Percentiles rank a stretch among this genome's conserved stretches.
These are phyloP conservation scores for Dolichoris vasculosae DNA, from an alignment of 1,140 invertebrate species.

Conservation along the genomic window DNA sequence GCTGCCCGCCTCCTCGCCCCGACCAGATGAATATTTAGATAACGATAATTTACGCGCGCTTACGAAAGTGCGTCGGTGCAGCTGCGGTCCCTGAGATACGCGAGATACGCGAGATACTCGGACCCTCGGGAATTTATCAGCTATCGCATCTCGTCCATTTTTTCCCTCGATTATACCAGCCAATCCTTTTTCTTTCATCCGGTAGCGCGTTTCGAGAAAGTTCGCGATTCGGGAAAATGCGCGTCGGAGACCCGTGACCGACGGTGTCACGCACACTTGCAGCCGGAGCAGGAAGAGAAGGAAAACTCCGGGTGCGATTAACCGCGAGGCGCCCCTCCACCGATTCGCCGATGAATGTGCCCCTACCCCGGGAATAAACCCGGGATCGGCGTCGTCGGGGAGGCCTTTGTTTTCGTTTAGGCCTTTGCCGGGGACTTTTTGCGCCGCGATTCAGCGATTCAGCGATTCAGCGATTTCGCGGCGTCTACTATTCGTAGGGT, in stretches of 20 bases:
- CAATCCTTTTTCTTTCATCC: too few species aligned
- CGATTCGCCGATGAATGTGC: background rate
- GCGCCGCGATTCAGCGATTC: background rate
- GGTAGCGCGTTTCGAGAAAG: background rate
- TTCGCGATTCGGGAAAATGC: background rate
- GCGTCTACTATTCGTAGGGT: background rate
- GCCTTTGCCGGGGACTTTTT: background rate
- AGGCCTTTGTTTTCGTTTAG: background rate
- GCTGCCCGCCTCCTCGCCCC: background rate
- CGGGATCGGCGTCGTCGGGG: too few species aligned
- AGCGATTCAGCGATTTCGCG: background rate
- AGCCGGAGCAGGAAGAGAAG: conserved; percentile 5
- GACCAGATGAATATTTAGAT: conserved; percentile 19
- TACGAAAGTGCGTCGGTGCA: background rate
- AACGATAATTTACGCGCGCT: background rate
- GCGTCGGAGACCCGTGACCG: too few species aligned
- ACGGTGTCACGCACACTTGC: too few species aligned
- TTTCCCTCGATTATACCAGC: too few species aligned
- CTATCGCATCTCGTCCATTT: too few species aligned
- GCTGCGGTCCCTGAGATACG: background rate
- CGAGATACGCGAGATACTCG: too few species aligned
- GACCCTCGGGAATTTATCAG: too few species aligned
- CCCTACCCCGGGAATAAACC: background rate
- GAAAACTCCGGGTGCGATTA: background rate
- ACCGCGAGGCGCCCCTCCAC: background rate